These are phyloP conservation scores for Rhinoraja longicauda DNA, from an alignment of 2,797 vertebrate species.

Conservation along the genomic window DNA sequence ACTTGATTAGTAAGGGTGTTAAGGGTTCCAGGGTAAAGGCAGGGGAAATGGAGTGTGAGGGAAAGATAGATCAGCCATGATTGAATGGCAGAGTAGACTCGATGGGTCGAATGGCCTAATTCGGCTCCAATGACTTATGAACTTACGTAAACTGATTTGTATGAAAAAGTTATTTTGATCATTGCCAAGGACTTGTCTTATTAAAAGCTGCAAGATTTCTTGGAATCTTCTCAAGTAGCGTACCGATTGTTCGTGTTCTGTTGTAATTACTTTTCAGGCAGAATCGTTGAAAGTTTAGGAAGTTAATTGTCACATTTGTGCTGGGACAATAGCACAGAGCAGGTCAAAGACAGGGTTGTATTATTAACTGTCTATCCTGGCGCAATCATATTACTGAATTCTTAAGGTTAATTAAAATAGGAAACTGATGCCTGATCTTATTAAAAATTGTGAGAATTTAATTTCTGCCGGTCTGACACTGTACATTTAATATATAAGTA, in stretches of 20 bases:
- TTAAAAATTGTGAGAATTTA: slow-evolving; percentile 30
- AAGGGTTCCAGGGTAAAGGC: too few species aligned
- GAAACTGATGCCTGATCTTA: neutral
- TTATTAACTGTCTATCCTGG: neutral
- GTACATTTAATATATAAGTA: neutral
- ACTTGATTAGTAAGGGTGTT: too few species aligned
- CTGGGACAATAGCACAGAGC: neutral
- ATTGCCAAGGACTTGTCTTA: neutral
- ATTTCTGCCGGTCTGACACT: neutral
- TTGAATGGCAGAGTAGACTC: too few species aligned
- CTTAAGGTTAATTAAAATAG: slow-evolving; percentile 26
- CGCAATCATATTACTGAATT: neutral
- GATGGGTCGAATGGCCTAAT: too few species aligned
- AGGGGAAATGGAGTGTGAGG: too few species aligned
- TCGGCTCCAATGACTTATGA: too few species aligned
- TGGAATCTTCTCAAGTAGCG: neutral
- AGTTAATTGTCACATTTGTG: slow-evolving; percentile 36
- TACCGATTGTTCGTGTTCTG: neutral
- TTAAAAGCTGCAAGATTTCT: neutral
- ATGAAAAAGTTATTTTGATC: neutral
- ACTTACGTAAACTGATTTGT: neutral
- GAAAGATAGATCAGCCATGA: too few species aligned
- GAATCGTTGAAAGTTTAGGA: neutral
- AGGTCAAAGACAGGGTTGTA: neutral
- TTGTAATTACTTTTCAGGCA: neutral